A percentile compares a stretch with the other conserved stretches of the same genome.
Conservation (phyloP, 2,888 invertebrate genomes). For the Temnothorax rugatulus region DNA sequence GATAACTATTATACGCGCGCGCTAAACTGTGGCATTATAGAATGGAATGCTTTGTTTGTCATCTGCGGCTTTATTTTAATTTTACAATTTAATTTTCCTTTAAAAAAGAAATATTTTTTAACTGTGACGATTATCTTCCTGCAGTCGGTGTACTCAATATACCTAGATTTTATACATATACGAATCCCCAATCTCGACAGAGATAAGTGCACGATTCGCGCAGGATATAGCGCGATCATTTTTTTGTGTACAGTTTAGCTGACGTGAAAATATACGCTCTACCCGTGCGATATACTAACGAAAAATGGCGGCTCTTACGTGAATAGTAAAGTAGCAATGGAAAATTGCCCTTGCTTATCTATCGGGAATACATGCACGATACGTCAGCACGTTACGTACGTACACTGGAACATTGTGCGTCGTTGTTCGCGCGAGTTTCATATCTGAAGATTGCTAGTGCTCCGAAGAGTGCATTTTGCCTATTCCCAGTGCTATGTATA, state of each 20-base stretch:
- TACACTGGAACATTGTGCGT: slow-evolving; percentile 6
- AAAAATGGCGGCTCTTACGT: slow-evolving; percentile 25
- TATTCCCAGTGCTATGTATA: slow-evolving; percentile 47
- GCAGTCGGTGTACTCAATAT: background rate
- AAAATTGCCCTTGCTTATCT: slow-evolving; percentile 28
- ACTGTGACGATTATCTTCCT: background rate
- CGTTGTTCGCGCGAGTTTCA: slow-evolving; percentile 21
- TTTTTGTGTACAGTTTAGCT: slow-evolving; percentile 33
- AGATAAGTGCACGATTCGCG: slow-evolving; percentile 45
- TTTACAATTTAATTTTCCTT: background rate
- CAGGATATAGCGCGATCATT: slow-evolving; percentile 33
- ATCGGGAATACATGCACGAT: slow-evolving; percentile 27
- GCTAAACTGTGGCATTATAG: background rate
- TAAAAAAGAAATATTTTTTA: background rate
- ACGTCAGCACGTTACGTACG: background rate
- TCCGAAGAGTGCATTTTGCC: slow-evolving; percentile 34
- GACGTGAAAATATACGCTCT: slow-evolving; percentile 37
- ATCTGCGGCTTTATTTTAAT: background rate
- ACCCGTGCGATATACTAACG: background rate
- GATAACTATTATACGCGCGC: background rate
- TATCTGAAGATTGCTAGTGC: slow-evolving; percentile 59
- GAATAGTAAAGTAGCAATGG: slow-evolving; percentile 27
- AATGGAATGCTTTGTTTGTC: background rate
- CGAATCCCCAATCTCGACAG: slow-evolving; percentile 36
- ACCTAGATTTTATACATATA: background rate